Conservation (phyloP, 2,797 vertebrate species). For the Gallinago nigripennis region DNA sequence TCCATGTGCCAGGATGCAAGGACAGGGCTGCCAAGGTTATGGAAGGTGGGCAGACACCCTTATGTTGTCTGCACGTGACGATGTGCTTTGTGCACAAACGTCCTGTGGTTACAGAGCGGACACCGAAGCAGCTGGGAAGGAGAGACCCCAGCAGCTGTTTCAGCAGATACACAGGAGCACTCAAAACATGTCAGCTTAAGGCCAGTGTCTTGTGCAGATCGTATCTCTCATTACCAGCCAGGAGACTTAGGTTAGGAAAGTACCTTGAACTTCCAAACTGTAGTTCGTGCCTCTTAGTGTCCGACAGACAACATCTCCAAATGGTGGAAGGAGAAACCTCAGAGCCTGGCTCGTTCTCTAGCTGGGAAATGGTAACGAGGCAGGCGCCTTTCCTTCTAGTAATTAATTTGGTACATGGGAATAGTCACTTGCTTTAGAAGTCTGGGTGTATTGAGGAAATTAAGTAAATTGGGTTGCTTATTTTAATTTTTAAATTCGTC, state of each 20-base stretch:
- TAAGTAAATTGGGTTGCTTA: background rate
- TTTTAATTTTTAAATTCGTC: background rate
- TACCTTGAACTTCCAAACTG: background rate
- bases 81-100: constrained; percentile 86
- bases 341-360: background rate
- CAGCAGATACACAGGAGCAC: background rate
- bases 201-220: background rate
- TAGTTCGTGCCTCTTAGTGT: background rate
- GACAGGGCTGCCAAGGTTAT: background rate
- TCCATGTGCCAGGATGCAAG: background rate
- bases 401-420: background rate
- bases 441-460: background rate
- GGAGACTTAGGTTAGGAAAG: background rate
- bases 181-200: background rate
- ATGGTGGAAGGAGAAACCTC: background rate
- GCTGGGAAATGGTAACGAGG: background rate
- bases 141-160: constrained; percentile 77
- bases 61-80: constrained; percentile 88
- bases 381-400: background rate
- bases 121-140: constrained; percentile 87
- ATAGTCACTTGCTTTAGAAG: background rate
- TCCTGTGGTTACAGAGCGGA: constrained; percentile 86
- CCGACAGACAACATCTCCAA: background rate
- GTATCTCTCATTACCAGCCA: background rate
- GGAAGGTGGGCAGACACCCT: constrained; percentile 88